Evolutionary conservation across 2,888 invertebrate genomes (phyloP), one percentile per base, ranked within the genome.

Genomic region (Hemistola chrysoprasaria): DNA sequence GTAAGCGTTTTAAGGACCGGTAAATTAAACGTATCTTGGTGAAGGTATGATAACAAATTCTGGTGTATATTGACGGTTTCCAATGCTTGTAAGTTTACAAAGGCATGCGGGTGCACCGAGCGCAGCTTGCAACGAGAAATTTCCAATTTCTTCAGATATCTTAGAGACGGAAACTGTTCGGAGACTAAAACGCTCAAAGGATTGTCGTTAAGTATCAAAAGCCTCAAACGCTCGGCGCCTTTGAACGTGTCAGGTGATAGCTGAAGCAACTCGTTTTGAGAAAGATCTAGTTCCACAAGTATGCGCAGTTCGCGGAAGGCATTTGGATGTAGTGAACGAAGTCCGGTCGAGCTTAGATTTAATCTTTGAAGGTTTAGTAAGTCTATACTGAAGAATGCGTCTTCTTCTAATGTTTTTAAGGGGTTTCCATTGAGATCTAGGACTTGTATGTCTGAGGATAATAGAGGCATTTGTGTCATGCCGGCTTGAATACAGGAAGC

Each of bases 51-150:
- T 51, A 97, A 93, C 47, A 92, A 90, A 78, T 97, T 97, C 53
- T 94, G 94, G 41, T 94, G 94, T 30, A 97, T 87, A 63, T 96
- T 94, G 47, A 97, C 90, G 61, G 96, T 95, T 86, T 97, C 97
- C 71, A 97, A 53, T 25, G 92, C 91, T 47, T 91, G 90, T 23
- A 97, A 84, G 71, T 94, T 93, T 11, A 92, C 90, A 72, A 97
- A 94, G 30, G 96, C 94, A 70, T 93, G 91, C 26, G 92, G 91
- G 74, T 95, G 93, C 40, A 97, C 91, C 57, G 89, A 90, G 47
- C 90, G 90, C 33, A 97, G 90, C 42, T 92, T 92, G 70, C 97
- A 97, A 59, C 93, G 91, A 46, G 94, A 93, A 65, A 97, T 83
- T 77, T 97, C 96, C 32, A 97, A 84, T 47, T 92, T 95, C 55